Percentiles rank a stretch among this genome's conserved stretches.
Evolutionary conservation across 2,888 invertebrate genomes (phyloP).

Genomic region (Digitonthophagus gazella): DNA sequence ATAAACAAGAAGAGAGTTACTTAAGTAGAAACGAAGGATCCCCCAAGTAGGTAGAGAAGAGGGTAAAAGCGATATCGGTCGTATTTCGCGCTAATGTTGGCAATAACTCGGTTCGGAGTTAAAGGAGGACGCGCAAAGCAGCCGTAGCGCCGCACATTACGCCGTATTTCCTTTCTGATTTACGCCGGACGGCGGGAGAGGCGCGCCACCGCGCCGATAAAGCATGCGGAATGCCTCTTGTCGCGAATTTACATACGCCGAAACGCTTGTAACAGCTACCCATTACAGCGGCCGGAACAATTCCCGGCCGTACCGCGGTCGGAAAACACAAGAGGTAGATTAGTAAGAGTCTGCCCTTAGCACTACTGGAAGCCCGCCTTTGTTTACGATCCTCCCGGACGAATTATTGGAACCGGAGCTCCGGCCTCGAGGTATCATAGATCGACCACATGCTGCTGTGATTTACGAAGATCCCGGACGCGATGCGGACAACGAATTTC

Average conservation of each 20-base stretch:
- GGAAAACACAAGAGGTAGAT: conserved; percentile 6
- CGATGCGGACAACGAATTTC: conserved; percentile 29
- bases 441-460: conserved; percentile 47
- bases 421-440: conserved; percentile 40
- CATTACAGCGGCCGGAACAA: conserved; percentile 21
- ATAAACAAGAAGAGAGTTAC: background rate
- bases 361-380: conserved; percentile 42
- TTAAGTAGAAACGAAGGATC: background rate
- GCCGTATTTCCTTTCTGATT: conserved; percentile 40
- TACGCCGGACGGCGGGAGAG: conserved; percentile 34
- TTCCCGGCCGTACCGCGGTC: background rate
- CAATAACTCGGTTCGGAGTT: conserved; percentile 42
- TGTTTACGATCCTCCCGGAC: conserved; percentile 43
- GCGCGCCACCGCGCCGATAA: conserved; percentile 20
- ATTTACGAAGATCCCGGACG: conserved; percentile 42
- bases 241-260: conserved; percentile 25
- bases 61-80: conserved; percentile 41
- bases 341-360: conserved; percentile 41
- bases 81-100: conserved; percentile 47
- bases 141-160: conserved; percentile 21
- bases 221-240: conserved; percentile 18
- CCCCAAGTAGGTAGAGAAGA: conserved; percentile 38
- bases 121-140: conserved; percentile 32
- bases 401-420: conserved; percentile 44
- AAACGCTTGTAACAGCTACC: conserved; percentile 31